Evolutionary conservation across 1,140 invertebrate genomes (phyloP), one percentile per base, ranked within the genome.

Genomic region (Hylaeus anthracinus): DNA sequence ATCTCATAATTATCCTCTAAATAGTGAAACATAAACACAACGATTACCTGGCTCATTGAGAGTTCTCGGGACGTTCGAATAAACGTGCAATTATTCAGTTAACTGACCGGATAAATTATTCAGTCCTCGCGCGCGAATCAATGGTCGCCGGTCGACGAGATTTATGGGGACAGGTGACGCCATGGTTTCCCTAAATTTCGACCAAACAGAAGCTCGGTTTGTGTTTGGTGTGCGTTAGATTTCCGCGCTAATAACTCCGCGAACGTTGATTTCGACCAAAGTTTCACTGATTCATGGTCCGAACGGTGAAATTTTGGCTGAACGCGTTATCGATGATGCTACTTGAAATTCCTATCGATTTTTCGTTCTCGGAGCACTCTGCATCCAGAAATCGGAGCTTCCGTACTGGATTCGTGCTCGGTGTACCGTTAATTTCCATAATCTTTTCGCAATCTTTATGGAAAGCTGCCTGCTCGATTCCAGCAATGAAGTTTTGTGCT

Each of bases 101-200:
- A 79, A 86, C 75, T 65, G 83, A 43, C 69, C 55, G 70, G 70
- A 85, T 86, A 83, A 81, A 86, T 86, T 86, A 86, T 86, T 83
- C 81, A 82, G 55, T 69, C 51, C 43, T 43, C 58, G 63, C 72
- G 58, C 37, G 78, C 71, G 43, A 74, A 75, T 74, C 79, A 80
- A 80, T 75, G 79, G 43, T 15, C 55, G 53, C 58, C 12, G 45
- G 6, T 58, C 53, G 45, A 37, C 53, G 26, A 14, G 64, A 69
- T 75, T 80, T 69, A 65, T 65, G 60, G 51, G 65, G 65, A 65
- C 64, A 65, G 15, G 43, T 48, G 64, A 48, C 64, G 64, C 63
- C 43, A n/a, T 5, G 65, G 45, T 67, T 67, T 51, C 9, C 65
- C 45, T 67, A 51, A 9, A 37, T 67, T 67, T 15, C n/a, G 9